Base-by-base conservation (phyloP, 1,140 invertebrate genomes). In the Camponotus vicinus region DNA sequence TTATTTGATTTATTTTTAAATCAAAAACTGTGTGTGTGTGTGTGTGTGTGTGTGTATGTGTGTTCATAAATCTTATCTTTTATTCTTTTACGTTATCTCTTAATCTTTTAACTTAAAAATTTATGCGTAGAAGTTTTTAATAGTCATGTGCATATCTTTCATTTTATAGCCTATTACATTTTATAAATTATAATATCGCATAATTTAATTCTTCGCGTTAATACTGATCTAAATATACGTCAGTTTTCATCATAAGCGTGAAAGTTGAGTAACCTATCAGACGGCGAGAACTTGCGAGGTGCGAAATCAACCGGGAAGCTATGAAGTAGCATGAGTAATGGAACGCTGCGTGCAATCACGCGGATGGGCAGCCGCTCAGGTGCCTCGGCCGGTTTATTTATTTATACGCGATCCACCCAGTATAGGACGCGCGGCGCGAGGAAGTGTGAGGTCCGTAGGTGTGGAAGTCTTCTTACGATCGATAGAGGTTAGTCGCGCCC, bases 401-500 rank as follows among this genome's bases (percentile, higher is more conserved):
- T 90, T 90, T 87, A 82, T 63, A 49, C 70, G 55, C 34, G 76
- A 73, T 86, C 76, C 90, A 92, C 91, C 91, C 91, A 84, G 90
- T 92, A 92, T 79, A 71, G 52, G 67, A 49, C 32, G 61, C 21
- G 57, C 67, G 11, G 69, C 37, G 59, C 86, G 85, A 91, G 87
- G 88, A 92, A 92, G 88, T 91, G 92, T 92, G 89, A 92, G 92
- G 84, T 92, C 89, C 88, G 89, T 92, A 92, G 91, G 88, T 92
- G 92, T 93, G 91, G 80, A 92, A 92, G 91, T 87, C 92, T 93
- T 92, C 92, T 93, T 92, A 92, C 92, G 92, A 93, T 93, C 92
- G 89, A 93, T 93, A 93, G 91, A 92, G 92, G 92, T 93, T 93
- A 93, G 92, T 93, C 92, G 91, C 92, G 92, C 92, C 92, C 92